A percentile compares a stretch with the other conserved stretches of the same genome.
Evolutionary conservation across 2,888 invertebrate genomes (phyloP).

Genomic region (Pseudococcus longispinus): DNA sequence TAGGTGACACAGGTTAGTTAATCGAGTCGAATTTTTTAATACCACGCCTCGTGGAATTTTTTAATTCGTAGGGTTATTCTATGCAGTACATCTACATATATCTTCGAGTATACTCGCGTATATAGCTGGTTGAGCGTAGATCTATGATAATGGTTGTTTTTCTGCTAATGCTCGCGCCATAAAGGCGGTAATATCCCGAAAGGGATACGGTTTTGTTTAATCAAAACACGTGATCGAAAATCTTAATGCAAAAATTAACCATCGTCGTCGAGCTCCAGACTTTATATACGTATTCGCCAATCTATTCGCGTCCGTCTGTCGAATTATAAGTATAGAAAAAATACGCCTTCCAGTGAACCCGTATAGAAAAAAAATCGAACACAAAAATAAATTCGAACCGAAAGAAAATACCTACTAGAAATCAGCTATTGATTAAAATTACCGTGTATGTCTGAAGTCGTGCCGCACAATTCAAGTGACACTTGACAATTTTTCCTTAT

Average conservation of each 20-base stretch:
- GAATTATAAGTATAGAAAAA: background rate
- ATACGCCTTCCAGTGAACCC: background rate
- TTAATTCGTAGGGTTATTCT: background rate
- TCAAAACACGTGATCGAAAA: constrained; percentile 7
- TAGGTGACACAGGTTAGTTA: constrained; percentile 28
- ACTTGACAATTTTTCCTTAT: constrained; percentile 26
- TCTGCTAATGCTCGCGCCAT: background rate
- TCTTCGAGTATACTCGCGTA: too few species aligned
- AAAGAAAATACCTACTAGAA: background rate
- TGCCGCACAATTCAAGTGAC: constrained; percentile 33
- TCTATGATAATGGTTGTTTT: background rate
- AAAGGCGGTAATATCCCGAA: background rate
- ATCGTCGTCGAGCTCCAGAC: background rate
- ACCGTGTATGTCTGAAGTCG: constrained; percentile 16
- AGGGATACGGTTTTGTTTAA: constrained; percentile 2
- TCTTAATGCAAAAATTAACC: background rate
- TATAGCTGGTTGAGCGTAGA: too few species aligned
- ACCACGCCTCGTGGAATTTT: constrained; percentile 32
- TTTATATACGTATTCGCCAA: too few species aligned
- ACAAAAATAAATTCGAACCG: constrained; percentile 12
- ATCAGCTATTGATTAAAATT: constrained; percentile 28
- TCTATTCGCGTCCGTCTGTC: background rate
- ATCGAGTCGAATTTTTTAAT: background rate
- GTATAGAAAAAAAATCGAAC: background rate
- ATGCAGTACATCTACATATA: too few species aligned